Conservation (phyloP, 2,797 vertebrate genomes). For the Perodicticus potto region DNA sequence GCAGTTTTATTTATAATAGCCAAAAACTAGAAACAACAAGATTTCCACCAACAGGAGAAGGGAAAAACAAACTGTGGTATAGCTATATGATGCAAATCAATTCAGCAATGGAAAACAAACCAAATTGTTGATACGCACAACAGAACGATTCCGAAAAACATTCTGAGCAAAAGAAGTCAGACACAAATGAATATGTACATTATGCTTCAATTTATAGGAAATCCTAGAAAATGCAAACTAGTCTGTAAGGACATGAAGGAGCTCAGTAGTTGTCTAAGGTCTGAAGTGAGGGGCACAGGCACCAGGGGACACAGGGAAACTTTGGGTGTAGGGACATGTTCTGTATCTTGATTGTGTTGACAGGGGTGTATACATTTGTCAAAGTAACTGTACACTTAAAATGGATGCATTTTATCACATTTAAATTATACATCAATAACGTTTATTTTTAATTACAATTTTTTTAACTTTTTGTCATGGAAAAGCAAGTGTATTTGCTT, state of each 20-base stretch:
- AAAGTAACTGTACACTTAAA: not conserved
- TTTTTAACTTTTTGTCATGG: not conserved
- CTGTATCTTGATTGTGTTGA: not conserved
- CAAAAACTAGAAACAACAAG: not conserved
- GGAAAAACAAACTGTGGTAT: not conserved
- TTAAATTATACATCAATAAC: slow-evolving; percentile 15
- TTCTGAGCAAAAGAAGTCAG: not conserved
- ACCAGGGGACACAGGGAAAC: not conserved
- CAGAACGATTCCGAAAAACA: not conserved
- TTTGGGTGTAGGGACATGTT: not conserved
- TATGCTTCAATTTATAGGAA: not conserved
- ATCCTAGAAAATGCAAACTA: not conserved
- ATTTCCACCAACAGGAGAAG: not conserved
- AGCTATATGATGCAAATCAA: not conserved
- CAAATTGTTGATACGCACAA: not conserved
- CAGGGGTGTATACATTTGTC: not conserved
- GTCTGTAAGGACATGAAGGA: not conserved
- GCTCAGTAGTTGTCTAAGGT: not conserved
- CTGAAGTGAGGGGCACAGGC: not conserved
- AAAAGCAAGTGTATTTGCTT: not conserved
- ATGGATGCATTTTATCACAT: not conserved
- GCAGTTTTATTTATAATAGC: not conserved
- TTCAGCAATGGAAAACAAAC: not conserved
- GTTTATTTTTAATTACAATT: not conserved
- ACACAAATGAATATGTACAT: not conserved